Conservation (phyloP, 1,140 invertebrate species). For the Stegodyphus mimosarum region DNA sequence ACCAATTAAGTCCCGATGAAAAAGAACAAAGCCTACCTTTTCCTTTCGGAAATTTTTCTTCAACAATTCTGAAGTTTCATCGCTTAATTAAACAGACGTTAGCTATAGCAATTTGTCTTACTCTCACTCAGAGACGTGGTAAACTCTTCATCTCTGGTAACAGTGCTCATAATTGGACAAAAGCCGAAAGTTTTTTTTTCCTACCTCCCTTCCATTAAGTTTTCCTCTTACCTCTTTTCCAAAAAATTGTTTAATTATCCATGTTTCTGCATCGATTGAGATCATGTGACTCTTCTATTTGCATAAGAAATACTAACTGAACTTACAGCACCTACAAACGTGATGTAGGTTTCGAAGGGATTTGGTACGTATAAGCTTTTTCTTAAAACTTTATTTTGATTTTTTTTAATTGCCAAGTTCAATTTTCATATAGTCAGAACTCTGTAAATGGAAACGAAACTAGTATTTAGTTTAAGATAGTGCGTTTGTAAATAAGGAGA, state of each 20-base stretch:
- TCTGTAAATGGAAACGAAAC: too few species aligned
- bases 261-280: conserved; percentile 11
- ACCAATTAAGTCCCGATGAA: neutral
- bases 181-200: neutral
- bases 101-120: conserved; percentile 22
- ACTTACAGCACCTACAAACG: neutral
- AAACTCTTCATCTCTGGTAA: conserved; percentile 27
- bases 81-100: conserved; percentile 38
- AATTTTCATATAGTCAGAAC: too few species aligned
- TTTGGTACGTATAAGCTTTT: too few species aligned
- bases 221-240: neutral
- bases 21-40: neutral
- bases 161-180: conserved; percentile 19
- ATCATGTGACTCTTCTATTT: conserved; percentile 21
- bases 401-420: too few species aligned
- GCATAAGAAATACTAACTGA: conserved; percentile 11
- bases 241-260: conserved; percentile 30
- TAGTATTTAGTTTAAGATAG: too few species aligned
- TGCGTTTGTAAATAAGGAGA: too few species aligned
- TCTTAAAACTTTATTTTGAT: too few species aligned
- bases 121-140: neutral
- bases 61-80: conserved; percentile 26
- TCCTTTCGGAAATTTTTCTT: conserved; percentile 13
- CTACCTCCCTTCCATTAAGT: neutral
- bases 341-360: too few species aligned